These are phyloP conservation scores for Pangasius larnaudii DNA, from an alignment of 2,797 vertebrate genomes.

Conservation along the genomic window DNA sequence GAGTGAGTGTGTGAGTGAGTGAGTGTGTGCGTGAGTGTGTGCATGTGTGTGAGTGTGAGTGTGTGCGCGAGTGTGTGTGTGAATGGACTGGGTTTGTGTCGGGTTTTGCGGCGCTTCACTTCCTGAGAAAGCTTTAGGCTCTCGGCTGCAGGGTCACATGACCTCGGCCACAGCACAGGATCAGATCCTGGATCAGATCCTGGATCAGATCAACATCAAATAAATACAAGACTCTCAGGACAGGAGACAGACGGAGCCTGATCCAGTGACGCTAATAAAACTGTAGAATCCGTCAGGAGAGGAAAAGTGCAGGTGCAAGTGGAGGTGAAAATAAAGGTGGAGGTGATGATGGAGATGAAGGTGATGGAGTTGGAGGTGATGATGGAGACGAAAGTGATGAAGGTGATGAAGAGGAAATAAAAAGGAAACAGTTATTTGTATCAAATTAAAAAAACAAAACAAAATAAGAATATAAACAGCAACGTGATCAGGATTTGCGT, in stretches of 20 bases:
- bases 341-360: no score
- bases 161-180: neutral
- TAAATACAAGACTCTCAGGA: neutral
- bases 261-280: neutral
- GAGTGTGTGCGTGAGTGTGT: no score
- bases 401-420: no score
- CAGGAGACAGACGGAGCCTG: neutral
- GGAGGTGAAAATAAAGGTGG: neutral
- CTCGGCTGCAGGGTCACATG: neutral
- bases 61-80: no score
- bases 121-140: neutral
- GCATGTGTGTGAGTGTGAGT: no score
- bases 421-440: no score
- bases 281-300: neutral
- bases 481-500: no score
- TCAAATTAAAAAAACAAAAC: neutral
- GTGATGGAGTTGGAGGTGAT: no score
- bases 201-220: neutral
- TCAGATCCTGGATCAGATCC: neutral
- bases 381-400: no score
- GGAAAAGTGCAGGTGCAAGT: neutral
- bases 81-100: neutral
- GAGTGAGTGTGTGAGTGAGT: no score
- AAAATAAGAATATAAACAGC: neutral
- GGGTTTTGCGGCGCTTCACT: neutral